These are phyloP conservation scores for Hemitrygon akajei DNA, from an alignment of 2,797 vertebrate genomes.

Conservation along the genomic window DNA sequence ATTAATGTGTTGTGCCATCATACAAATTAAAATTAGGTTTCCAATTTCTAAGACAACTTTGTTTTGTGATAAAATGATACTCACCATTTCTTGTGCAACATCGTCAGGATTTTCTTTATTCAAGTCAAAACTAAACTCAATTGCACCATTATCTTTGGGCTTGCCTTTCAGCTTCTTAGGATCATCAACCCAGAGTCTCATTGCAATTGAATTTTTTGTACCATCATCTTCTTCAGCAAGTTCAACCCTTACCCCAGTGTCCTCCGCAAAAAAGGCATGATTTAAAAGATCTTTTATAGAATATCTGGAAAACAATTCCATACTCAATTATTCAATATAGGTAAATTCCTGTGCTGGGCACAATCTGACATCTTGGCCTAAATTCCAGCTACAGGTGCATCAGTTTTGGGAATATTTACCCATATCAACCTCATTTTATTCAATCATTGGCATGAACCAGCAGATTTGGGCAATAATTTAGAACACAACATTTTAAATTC, in stretches of 20 bases:
- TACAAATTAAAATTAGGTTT: neutral
- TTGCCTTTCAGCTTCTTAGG: slow-evolving; percentile 95
- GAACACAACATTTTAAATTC: neutral
- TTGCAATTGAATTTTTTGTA: slow-evolving; percentile 85
- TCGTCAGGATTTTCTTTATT: slow-evolving; percentile 90
- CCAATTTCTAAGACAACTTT: neutral
- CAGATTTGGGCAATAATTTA: neutral
- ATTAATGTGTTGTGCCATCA: neutral
- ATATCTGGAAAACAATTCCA: slow-evolving; percentile 63
- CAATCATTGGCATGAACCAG: neutral
- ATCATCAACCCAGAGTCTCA: slow-evolving; percentile 96
- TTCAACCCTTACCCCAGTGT: slow-evolving; percentile 94
- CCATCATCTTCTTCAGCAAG: slow-evolving; percentile 94
- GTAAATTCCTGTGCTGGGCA: neutral
- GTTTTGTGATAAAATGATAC: neutral
- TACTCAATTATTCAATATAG: neutral
- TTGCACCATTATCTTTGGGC: slow-evolving; percentile 96
- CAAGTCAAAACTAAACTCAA: slow-evolving; percentile 92
- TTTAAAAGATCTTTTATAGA: slow-evolving; percentile 94
- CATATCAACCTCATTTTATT: neutral
- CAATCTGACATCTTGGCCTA: neutral
- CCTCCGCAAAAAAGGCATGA: slow-evolving; percentile 96
- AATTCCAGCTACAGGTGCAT: neutral
- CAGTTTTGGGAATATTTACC: neutral
- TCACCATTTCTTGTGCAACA: slow-evolving; percentile 97